These are phyloP conservation scores for Serripes groenlandicus DNA, from an alignment of 2,888 invertebrate genomes.

Conservation along the genomic window DNA sequence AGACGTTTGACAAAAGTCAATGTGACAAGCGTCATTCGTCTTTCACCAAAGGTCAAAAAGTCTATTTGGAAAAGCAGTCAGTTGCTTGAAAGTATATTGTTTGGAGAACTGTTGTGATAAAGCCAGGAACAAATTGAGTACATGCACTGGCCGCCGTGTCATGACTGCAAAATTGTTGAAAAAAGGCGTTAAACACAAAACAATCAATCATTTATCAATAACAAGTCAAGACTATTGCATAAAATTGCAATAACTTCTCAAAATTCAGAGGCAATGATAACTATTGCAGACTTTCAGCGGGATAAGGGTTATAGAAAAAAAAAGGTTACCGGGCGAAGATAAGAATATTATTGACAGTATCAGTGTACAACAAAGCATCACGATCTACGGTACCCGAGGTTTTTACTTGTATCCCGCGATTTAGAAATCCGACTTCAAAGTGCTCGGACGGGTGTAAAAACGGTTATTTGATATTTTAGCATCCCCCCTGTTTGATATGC, in stretches of 20 bases:
- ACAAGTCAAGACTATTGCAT: too few species aligned
- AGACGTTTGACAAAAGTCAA: too few species aligned
- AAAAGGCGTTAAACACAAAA: background rate
- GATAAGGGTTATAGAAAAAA: too few species aligned
- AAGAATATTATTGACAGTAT: slow-evolving; percentile 18
- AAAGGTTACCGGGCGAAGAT: too few species aligned
- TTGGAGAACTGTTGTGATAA: background rate
- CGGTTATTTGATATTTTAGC: slow-evolving; percentile 25
- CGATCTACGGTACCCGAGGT: slow-evolving; percentile 1
- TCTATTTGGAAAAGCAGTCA: background rate
- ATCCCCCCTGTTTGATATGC: slow-evolving; percentile 22
- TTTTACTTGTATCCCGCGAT: slow-evolving; percentile 18
- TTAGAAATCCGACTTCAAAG: slow-evolving; percentile 3
- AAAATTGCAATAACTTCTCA: too few species aligned
- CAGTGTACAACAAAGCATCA: slow-evolving; percentile 3
- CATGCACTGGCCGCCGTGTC: background rate
- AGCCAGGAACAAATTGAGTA: background rate
- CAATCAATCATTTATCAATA: too few species aligned
- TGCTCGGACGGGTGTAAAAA: slow-evolving; percentile 4
- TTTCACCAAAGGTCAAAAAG: too few species aligned
- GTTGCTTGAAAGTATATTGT: background rate
- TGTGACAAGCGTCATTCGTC: too few species aligned
- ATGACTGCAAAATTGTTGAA: background rate
- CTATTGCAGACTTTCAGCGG: too few species aligned
- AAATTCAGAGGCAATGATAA: too few species aligned